Percentiles rank a stretch among this genome's conserved stretches.
phyloP scores from a whole-genome alignment of 2,888 invertebrate species.

The Aleiodes testaceus region DNA sequence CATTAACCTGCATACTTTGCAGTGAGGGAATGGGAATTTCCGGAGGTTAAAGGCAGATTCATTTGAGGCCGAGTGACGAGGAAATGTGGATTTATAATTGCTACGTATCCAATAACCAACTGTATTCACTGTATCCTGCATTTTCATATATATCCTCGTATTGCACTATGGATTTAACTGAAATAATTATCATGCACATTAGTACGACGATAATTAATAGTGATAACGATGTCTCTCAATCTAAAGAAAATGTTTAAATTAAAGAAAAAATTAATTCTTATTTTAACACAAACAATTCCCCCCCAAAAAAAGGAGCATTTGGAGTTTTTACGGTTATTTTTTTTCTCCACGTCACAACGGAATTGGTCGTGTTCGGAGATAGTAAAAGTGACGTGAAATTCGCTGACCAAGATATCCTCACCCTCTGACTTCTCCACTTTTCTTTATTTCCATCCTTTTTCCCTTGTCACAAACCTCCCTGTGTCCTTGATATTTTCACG shows the following conservation, averaged over 20 bases:
- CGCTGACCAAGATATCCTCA: conserved; percentile 54
- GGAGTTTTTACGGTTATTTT: not conserved
- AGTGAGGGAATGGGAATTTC: conserved; percentile 35
- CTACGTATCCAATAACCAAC: conserved; percentile 15
- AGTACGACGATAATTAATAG: conserved; percentile 49
- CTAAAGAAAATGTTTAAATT: no score
- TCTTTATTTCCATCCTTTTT: conserved; percentile 20
- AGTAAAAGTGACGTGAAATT: conserved; percentile 51
- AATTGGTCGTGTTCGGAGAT: conserved; percentile 51
- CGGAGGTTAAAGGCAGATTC: conserved; percentile 17
- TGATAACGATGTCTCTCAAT: conserved; percentile 44
- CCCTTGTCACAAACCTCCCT: conserved; percentile 19
- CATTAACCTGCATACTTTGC: conserved; percentile 28
- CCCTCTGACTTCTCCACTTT: conserved; percentile 6
- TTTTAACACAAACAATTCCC: no score
- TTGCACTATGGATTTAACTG: conserved; percentile 51
- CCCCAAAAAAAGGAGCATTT: no score
- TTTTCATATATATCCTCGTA: conserved; percentile 19
- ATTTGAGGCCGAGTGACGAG: conserved; percentile 4
- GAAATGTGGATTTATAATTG: conserved; percentile 23
- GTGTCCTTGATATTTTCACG: conserved; percentile 31
- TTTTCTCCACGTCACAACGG: conserved; percentile 36
- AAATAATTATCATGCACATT: conserved; percentile 49
- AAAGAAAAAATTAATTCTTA: no score
- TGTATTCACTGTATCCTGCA: conserved; percentile 23